Base-by-base conservation (phyloP, 2,113 vertebrate species). In the Glareola pratincola region DNA sequence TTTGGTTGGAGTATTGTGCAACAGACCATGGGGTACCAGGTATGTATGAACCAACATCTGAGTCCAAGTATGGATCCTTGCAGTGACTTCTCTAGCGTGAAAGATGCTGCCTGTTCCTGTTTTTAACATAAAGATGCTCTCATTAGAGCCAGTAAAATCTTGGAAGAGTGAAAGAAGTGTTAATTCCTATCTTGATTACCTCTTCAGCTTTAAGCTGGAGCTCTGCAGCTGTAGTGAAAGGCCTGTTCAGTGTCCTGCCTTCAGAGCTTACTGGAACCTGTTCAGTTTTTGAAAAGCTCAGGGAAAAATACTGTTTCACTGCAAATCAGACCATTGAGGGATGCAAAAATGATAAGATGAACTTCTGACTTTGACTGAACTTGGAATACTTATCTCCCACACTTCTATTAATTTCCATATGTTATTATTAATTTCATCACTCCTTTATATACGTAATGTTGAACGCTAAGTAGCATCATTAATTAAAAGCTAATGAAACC, bases 221-320 rank as follows among this genome's bases (percentile, higher is more conserved):
- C 20, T 34, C 32, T 85, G 41, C 66, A 15, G 81, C 71, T 90
- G 59, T 41, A 54, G 13, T 74, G 60, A 90, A 93, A 91, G 63
- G 88, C 62, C 90, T 95, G 79, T 89, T 96, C 80, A 90, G 51
- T 78, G 79, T 93, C 79, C 77, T 60, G 67, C 19, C 24, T 84
- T 85, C 63, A 83, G n/a, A 90, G 64, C 30, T 76, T 77, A 56
- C 59, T 93, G 82, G 83, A 96, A 86, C n/a, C 34, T 56, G 36
- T 71, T 96, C 87, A 92, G 60, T 37, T 92, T 96, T 90, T 75
- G 14, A 86, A 94, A 94, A 94, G 45, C 32, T 77, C 12, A 12
- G 45, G 59, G 14, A 32, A 92, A 92, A 90, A 69, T 59, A 36
- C 59, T 23, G 22, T 71, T 88, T 79, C 23, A 6, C 76, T 64